Conservation (phyloP, 2,888 invertebrate species). For the Exocentrus adspersus region DNA sequence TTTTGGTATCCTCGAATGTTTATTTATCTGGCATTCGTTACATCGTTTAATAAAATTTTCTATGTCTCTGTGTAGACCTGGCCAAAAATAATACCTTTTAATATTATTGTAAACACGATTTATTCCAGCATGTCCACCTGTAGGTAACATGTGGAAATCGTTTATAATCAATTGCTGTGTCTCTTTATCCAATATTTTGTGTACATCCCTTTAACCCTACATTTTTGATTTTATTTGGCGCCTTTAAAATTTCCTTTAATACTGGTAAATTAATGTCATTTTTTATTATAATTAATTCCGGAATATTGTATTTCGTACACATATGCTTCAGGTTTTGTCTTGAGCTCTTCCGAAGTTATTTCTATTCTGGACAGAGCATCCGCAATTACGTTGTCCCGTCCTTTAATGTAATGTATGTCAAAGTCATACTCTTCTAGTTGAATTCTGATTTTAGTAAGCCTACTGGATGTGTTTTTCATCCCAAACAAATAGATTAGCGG, state of each 20-base stretch:
- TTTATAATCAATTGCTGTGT: constrained; percentile 37
- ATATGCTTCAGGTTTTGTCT: constrained; percentile 22
- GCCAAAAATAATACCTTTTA: constrained; percentile 35
- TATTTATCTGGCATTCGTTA: constrained; percentile 30
- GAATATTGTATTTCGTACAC: constrained; percentile 13
- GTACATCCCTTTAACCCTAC: too few relatives aligned
- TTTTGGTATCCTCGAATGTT: constrained; percentile 15
- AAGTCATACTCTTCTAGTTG: too few relatives aligned
- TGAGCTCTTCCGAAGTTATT: too few relatives aligned
- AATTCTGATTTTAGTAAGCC: too few relatives aligned
- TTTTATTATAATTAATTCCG: constrained; percentile 29
- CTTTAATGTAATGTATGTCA: too few relatives aligned
- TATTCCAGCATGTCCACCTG: constrained; percentile 43
- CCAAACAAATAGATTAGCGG: too few relatives aligned
- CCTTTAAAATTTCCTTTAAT: constrained; percentile 7
- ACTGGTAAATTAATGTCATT: constrained; percentile 24
- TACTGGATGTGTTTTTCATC: too few relatives aligned
- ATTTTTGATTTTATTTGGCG: too few relatives aligned
- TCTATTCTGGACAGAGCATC: too few relatives aligned
- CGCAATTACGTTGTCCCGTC: too few relatives aligned
- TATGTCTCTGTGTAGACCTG: constrained; percentile 29
- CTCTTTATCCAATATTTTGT: constrained; percentile 5
- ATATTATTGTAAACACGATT: too few relatives aligned
- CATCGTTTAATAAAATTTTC: constrained; percentile 34
- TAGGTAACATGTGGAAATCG: constrained; percentile 41